These are phyloP conservation scores for Sminthopsis crassicaudata DNA, from an alignment of 2,113 vertebrate species.

Conservation along the genomic window DNA sequence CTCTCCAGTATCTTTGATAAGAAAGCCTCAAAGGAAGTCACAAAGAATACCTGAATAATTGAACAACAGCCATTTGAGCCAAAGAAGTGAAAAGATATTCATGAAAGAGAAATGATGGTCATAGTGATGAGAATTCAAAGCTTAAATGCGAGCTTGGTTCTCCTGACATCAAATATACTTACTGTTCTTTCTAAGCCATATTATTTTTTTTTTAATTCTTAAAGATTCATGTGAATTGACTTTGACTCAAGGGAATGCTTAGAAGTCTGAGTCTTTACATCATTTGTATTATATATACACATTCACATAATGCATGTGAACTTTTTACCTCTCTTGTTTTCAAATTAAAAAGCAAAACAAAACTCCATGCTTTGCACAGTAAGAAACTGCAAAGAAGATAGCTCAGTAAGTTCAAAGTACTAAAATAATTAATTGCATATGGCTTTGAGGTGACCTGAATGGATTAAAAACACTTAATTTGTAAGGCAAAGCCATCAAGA, in stretches of 20 bases:
- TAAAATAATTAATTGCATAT: constrained; percentile 40
- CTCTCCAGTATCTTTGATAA: too few relatives aligned
- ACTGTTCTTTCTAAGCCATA: not conserved
- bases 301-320: not conserved
- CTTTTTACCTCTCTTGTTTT: constrained; percentile 39
- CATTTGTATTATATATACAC: not conserved
- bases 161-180: not conserved
- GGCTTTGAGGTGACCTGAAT: constrained; percentile 37
- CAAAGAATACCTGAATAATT: not conserved
- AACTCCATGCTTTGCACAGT: constrained; percentile 19
- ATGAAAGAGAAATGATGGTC: not conserved
- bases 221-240: not conserved
- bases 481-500: not conserved
- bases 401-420: constrained; percentile 6
- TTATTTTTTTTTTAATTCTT: not conserved
- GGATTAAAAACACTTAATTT: constrained; percentile 55
- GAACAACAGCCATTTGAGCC: not conserved
- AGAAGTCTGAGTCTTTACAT: not conserved
- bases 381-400: constrained; percentile 38
- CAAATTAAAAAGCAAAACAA: not conserved
- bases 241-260: not conserved
- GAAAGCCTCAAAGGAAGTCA: too few relatives aligned
- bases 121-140: not conserved
- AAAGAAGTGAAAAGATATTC: not conserved
- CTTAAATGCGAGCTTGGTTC: not conserved